These are phyloP conservation scores for Eupithecia subumbrata DNA, from an alignment of 2,888 invertebrate species.

Conservation along the genomic window DNA sequence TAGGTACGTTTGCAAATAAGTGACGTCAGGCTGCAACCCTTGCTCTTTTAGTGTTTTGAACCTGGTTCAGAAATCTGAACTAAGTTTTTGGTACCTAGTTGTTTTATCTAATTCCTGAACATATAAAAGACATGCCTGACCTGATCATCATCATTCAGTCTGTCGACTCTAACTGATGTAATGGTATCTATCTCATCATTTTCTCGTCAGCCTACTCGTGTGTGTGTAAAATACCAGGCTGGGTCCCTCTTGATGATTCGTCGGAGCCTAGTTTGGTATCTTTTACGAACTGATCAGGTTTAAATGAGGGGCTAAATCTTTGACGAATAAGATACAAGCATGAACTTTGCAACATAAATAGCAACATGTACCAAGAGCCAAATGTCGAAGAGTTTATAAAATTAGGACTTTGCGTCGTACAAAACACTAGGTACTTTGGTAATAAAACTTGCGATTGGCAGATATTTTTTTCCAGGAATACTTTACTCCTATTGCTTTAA, in stretches of 20 bases:
- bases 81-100: not conserved
- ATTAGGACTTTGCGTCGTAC: too few relatives aligned
- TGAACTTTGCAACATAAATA: too few relatives aligned
- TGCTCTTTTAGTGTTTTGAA: not conserved
- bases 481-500: too few relatives aligned
- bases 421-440: too few relatives aligned
- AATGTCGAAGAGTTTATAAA: too few relatives aligned
- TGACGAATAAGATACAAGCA: too few relatives aligned
- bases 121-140: not conserved
- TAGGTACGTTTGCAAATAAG: conserved; percentile 68
- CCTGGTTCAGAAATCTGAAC: not conserved
- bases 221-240: not conserved
- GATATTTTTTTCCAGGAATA: too few relatives aligned
- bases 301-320: not conserved
- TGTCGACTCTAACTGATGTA: not conserved
- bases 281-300: not conserved
- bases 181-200: not conserved
- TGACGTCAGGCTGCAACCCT: conserved; percentile 58
- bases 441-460: too few relatives aligned
- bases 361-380: too few relatives aligned
- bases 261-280: not conserved
- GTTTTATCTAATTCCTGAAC: not conserved
- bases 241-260: not conserved
- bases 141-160: not conserved
- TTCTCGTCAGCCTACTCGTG: not conserved